A percentile compares a stretch with the other conserved stretches of the same genome.
Evolutionary conservation across 2,113 vertebrate genomes (phyloP).

Genomic region (Camelus dromedarius): DNA sequence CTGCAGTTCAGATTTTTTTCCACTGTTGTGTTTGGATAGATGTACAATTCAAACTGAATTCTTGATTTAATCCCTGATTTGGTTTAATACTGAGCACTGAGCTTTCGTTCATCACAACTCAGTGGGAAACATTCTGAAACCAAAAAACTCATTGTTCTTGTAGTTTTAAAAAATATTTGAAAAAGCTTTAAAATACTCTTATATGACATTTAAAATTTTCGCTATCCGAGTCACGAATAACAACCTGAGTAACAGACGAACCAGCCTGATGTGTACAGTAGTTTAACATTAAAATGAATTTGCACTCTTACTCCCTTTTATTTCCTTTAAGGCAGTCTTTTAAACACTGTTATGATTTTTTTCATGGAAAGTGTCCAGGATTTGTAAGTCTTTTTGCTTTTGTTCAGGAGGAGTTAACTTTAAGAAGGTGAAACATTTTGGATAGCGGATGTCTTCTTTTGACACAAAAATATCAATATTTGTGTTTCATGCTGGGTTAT

Average conservation of each 20-base stretch:
- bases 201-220: not conserved
- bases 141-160: slow-evolving; percentile 22
- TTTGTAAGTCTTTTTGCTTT: not conserved
- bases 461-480: not conserved
- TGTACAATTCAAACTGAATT: not conserved
- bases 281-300: not conserved
- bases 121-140: slow-evolving; percentile 46
- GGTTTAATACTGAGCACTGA: slow-evolving; percentile 23
- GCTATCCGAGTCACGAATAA: slow-evolving; percentile 32
- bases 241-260: not conserved
- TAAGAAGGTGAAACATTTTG: not conserved
- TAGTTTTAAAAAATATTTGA: not conserved
- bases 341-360: not conserved
- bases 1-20: too few species aligned
- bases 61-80: slow-evolving; percentile 12
- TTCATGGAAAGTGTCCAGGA: not conserved
- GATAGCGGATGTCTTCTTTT: not conserved
- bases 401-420: not conserved
- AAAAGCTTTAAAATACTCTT: slow-evolving; percentile 23
- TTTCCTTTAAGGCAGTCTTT: not conserved
- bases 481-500: not conserved
- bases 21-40: not conserved
- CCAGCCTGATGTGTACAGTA: not conserved
- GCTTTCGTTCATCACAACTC: slow-evolving; percentile 20
- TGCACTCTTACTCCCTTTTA: not conserved